Percentiles rank a stretch among this genome's conserved stretches.
phyloP scores from a whole-genome alignment of 1,140 invertebrate species.

The Sipha flava region DNA sequence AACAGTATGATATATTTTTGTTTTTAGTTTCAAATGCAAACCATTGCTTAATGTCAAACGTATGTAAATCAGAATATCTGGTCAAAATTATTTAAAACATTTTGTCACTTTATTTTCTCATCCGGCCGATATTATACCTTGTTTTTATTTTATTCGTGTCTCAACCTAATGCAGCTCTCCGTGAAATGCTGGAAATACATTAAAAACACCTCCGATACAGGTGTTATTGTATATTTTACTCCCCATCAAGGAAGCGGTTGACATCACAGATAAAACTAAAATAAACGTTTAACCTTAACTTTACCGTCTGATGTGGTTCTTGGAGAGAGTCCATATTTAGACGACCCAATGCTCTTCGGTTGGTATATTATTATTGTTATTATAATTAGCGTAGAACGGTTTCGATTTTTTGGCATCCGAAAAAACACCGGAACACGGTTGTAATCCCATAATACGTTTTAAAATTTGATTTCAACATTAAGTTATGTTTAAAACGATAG shows the following conservation, averaged over 20 bases:
- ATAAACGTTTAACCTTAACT: conserved; percentile 19
- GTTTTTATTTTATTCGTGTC: no score
- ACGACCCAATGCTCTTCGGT: not conserved
- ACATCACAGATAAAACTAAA: conserved; percentile 16
- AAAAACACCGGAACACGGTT: not conserved
- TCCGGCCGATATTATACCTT: no score
- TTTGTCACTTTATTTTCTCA: no score
- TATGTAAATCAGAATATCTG: no score
- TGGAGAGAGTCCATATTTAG: not conserved
- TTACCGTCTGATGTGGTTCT: not conserved
- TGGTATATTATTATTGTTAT: not conserved
- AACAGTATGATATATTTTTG: no score
- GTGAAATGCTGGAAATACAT: not conserved
- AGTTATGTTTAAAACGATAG: no score
- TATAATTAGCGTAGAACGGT: conserved; percentile 17
- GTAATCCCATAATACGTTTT: not conserved
- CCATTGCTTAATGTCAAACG: no score
- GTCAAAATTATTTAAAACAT: no score
- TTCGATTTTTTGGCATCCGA: not conserved
- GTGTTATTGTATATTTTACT: not conserved
- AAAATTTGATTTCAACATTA: not conserved
- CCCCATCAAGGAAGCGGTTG: not conserved
- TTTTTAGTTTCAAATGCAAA: no score
- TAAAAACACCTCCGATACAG: not conserved
- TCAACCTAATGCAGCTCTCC: no score